Percentiles rank a stretch among this genome's conserved stretches.
These are phyloP conservation scores for Tychaedon coryphoeus DNA, from an alignment of 2,113 vertebrate genomes.

Conservation along the genomic window DNA sequence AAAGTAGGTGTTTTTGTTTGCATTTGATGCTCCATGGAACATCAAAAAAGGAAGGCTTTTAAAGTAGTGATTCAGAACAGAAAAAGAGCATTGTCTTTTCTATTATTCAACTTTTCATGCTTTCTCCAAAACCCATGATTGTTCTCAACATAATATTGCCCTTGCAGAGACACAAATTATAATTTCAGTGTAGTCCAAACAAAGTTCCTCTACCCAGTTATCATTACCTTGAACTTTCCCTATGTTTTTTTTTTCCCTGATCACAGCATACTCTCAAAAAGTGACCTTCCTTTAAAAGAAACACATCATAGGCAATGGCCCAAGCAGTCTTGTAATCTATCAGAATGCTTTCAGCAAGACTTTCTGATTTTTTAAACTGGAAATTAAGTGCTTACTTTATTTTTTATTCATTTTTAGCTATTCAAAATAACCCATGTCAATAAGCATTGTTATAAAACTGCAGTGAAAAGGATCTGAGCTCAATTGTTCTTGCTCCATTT, in stretches of 20 bases:
- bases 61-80: not conserved
- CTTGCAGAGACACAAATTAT: not conserved
- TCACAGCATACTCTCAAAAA: not conserved
- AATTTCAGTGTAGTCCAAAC: not conserved
- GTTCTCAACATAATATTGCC: not conserved
- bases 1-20: conserved; percentile 13
- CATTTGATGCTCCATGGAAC: not conserved
- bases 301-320: not conserved
- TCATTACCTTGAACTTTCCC: conserved; percentile 4
- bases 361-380: not conserved
- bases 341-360: not conserved
- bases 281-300: not conserved
- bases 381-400: not conserved
- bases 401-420: not conserved
- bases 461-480: not conserved
- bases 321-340: not conserved
- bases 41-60: not conserved
- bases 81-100: not conserved
- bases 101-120: not conserved
- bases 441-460: not conserved
- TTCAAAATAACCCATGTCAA: not conserved
- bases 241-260: not conserved
- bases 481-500: not conserved
- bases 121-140: not conserved
- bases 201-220: not conserved